phyloP scores from a whole-genome alignment of 2,797 vertebrate genomes.

The Diglossa cyanea region DNA sequence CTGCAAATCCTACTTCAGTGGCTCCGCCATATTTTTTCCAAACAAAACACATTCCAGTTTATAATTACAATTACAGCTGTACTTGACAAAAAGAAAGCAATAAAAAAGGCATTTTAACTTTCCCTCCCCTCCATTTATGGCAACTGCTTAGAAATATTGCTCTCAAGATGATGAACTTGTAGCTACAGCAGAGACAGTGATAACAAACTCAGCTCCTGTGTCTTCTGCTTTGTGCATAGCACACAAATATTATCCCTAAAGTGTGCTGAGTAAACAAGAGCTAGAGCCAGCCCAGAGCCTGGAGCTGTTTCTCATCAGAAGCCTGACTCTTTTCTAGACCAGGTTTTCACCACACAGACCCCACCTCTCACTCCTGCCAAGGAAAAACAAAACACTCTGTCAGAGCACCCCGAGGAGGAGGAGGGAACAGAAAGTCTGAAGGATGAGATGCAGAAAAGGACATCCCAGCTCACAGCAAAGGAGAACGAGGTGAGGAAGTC shows the following conservation, averaged over 20 bases:
- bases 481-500: slow-evolving; percentile 65
- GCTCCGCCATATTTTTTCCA: slow-evolving; percentile 31
- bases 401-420: background rate
- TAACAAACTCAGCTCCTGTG: background rate
- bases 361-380: slow-evolving; percentile 28
- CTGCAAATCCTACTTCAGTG: slow-evolving; percentile 15
- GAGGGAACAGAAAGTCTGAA: slow-evolving; percentile 44
- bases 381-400: background rate
- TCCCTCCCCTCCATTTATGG: background rate
- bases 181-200: background rate
- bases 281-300: background rate
- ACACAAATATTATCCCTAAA: background rate
- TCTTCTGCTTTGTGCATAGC: background rate
- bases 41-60: background rate
- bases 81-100: background rate
- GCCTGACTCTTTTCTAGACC: slow-evolving; percentile 73
- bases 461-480: slow-evolving; percentile 80
- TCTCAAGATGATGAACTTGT: background rate
- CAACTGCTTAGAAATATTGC: background rate
- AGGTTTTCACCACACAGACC: slow-evolving; percentile 46
- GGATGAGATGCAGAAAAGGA: slow-evolving; percentile 76
- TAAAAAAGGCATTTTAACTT: background rate
- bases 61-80: background rate
- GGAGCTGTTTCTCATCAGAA: slow-evolving; percentile 34
- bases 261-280: background rate